These are phyloP conservation scores for Cosmia pyralina DNA, from an alignment of 2,888 invertebrate species.

Conservation along the genomic window DNA sequence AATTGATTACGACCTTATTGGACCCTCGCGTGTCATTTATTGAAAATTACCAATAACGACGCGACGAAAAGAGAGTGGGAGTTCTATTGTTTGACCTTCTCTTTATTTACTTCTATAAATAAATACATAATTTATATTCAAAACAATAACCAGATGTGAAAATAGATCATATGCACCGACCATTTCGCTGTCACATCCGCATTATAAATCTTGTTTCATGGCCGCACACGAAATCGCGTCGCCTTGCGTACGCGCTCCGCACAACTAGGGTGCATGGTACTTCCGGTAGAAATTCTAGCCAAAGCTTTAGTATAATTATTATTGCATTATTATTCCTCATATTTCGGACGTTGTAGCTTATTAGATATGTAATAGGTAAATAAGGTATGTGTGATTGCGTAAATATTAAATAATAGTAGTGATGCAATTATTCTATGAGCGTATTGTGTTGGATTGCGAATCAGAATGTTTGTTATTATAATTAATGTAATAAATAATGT, in stretches of 20 bases:
- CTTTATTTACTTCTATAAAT: background rate
- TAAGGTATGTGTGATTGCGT: conserved; percentile 52
- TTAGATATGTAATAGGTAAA: conserved; percentile 44
- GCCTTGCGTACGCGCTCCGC: conserved; percentile 65
- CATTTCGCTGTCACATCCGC: conserved; percentile 56
- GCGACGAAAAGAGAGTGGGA: background rate
- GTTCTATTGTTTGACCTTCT: background rate
- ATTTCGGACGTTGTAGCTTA: conserved; percentile 24
- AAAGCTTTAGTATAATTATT: conserved; percentile 47
- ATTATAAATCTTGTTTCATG: conserved; percentile 64
- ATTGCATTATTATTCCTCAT: conserved; percentile 44
- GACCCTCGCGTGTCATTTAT: too few species aligned
- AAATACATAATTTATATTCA: background rate
- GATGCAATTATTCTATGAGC: conserved; percentile 10
- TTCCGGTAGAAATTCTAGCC: conserved; percentile 79
- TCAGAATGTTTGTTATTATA: background rate
- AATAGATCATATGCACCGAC: conserved; percentile 26
- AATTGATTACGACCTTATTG: background rate
- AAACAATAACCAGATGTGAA: conserved; percentile 27
- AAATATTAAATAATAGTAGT: conserved; percentile 55
- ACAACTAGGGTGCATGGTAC: conserved; percentile 64
- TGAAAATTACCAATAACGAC: background rate
- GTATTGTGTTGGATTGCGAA: too few species aligned
- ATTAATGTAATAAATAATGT: background rate
- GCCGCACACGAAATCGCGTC: conserved; percentile 69